Conservation (phyloP, 2,113 vertebrate genomes). For the Notechis scutatus region DNA sequence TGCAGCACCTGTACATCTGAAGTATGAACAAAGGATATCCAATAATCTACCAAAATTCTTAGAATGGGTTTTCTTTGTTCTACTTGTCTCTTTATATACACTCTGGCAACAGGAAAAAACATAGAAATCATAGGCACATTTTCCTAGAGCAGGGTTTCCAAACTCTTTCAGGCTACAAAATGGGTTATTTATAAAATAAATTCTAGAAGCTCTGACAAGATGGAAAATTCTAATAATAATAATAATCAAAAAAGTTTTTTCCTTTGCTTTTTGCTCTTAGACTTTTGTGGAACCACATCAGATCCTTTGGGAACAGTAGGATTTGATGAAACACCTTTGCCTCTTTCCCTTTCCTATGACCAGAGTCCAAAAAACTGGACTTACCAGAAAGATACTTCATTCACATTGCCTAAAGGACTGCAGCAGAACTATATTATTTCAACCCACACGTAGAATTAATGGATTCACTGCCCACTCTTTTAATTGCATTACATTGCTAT, state of each 20-base stretch:
- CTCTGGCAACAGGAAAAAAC: neutral
- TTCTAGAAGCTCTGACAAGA: neutral
- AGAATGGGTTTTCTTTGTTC: neutral
- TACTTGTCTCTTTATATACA: neutral
- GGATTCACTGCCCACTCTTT: neutral
- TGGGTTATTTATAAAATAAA: neutral
- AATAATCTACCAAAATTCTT: neutral
- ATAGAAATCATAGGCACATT: neutral
- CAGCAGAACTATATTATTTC: neutral
- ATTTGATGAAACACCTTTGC: neutral
- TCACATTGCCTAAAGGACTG: neutral
- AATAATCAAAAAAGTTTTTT: neutral
- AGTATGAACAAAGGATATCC: neutral
- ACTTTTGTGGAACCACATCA: neutral
- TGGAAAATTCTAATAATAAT: neutral
- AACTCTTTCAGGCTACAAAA: neutral
- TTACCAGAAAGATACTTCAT: neutral
- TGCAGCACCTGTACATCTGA: neutral
- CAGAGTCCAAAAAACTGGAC: neutral
- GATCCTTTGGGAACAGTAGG: neutral
- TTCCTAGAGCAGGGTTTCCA: neutral
- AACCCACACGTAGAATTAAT: neutral
- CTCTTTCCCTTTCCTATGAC: neutral
- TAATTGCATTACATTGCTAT: neutral
- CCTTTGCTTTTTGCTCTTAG: neutral